Conservation (phyloP, 37 sponge, comb jelly and placozoan genomes). For the Tethya wilhelma region DNA sequence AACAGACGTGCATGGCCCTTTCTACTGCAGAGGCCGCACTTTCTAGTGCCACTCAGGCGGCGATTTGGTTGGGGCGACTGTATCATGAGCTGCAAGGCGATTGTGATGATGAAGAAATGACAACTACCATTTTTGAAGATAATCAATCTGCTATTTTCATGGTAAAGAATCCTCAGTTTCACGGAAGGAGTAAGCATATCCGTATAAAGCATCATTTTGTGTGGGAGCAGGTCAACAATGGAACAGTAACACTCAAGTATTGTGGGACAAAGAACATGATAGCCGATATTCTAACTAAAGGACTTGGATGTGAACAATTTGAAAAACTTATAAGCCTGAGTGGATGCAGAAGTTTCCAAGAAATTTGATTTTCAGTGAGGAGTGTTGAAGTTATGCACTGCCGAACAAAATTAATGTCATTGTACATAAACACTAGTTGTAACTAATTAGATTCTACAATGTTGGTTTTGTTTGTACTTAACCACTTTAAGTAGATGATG, state of each 20-base stretch:
- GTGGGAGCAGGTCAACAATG: neutral
- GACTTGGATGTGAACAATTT: neutral
- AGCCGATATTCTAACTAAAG: too few species aligned
- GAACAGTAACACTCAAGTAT: constrained; percentile 29
- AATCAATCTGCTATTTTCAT: constrained; percentile 59
- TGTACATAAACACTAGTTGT: too few species aligned
- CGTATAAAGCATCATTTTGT: constrained; percentile 22
- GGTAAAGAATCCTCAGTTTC: constrained; percentile 56
- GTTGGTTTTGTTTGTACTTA: too few species aligned
- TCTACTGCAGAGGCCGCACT: constrained; percentile 62
- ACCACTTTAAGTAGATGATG: too few species aligned
- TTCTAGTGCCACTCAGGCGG: constrained; percentile 56
- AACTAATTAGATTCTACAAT: too few species aligned
- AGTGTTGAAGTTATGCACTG: too few species aligned
- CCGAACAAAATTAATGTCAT: too few species aligned
- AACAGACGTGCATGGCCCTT: constrained; percentile 40
- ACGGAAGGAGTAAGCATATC: constrained; percentile 53
- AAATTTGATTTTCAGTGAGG: too few species aligned
- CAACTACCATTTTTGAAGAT: constrained; percentile 52
- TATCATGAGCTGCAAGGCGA: too few species aligned
- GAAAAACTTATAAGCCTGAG: neutral
- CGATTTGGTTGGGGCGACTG: constrained; percentile 45
- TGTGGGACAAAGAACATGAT: constrained; percentile 50
- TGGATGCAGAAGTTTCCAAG: too few species aligned
- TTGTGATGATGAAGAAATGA: neutral